A percentile compares a stretch with the other conserved stretches of the same genome.
phyloP scores from a whole-genome alignment of 2,113 vertebrate species.

The Stigmatopora argus region DNA sequence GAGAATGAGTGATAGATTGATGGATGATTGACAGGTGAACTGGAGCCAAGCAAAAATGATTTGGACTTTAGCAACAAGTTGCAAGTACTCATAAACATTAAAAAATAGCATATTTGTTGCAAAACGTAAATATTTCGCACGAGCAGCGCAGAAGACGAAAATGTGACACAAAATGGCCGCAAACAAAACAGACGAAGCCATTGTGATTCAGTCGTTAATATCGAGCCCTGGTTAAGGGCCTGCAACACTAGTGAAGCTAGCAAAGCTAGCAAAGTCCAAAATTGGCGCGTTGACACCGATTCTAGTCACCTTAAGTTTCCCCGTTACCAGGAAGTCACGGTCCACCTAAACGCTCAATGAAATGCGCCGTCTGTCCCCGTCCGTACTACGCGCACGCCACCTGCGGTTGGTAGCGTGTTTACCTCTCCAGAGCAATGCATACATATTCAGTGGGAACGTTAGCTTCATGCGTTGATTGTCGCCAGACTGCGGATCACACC shows the following conservation, averaged over 20 bases:
- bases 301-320: slow-evolving; percentile 41
- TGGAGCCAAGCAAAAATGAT: no score
- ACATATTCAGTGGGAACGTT: slow-evolving; percentile 71
- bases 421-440: slow-evolving; percentile 52
- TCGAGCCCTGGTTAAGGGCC: no score
- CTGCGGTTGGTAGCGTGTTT: slow-evolving; percentile 65
- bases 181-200: no score
- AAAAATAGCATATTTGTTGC: no score
- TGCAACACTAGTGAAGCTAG: background rate
- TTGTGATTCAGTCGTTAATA: no score
- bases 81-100: no score
- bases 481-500: slow-evolving; percentile 60
- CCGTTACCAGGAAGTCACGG: slow-evolving; percentile 26
- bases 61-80: no score
- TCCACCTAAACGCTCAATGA: slow-evolving; percentile 39
- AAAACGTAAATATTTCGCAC: no score
- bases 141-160: no score
- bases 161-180: background rate
- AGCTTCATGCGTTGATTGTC: slow-evolving; percentile 42
- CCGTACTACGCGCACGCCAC: slow-evolving; percentile 51
- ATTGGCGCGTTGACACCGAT: slow-evolving; percentile 44
- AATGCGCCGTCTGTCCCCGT: slow-evolving; percentile 33
- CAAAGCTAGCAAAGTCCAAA: background rate
- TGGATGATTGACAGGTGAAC: slow-evolving; percentile 66
- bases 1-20: no score